Base-by-base conservation (phyloP, 2,888 invertebrate species). In the Cantharis lateralis region DNA sequence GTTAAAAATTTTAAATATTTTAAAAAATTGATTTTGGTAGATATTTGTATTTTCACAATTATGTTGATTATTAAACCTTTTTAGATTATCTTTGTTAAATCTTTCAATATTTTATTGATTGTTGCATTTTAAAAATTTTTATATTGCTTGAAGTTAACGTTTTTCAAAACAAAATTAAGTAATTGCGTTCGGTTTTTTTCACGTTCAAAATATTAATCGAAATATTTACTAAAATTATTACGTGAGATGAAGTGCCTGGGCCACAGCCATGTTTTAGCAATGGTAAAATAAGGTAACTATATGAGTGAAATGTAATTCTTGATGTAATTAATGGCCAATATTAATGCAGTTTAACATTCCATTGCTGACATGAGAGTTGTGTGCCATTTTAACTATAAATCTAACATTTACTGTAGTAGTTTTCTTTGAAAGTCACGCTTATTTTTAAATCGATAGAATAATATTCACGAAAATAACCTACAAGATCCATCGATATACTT, bases 331-430 rank as follows among this genome's bases (percentile, higher is more conserved):
- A 82, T 82, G 69, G 74, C 78, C 75, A 76, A 73, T 76, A 70
- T 70, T 74, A 77, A 74, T 79, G 81, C 82, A 77, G 78, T 80
- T 82, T 83, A 83, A 83, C 82, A 81, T 86, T 86, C 87, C 88
- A 88, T 88, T 88, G 88, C 88, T 88, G 87, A 88, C 87, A 88
- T 88, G 88, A 88, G 87, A 88, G 88, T 88, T 88, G 87, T 86
- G 81, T 82, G 82, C 77, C 80, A 68, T 72, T 74, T 62, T 78
- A 73, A 78, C 75, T 73, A 32, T 48, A 64, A 20, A 69, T 26
- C 32, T 32, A 69, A 69, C 69, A 10, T 48, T 48, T 48, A 61
- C 62, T 70, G 16, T 48, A 70, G 75, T 78, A 73, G 76, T 78
- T 71, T 77, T 75, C 74, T 77, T 74, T 28, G 11, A 72, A 16